Percentiles rank a stretch among this genome's conserved stretches.
phyloP scores from a whole-genome alignment of 2,113 vertebrate genomes.

The Bos indicus region DNA sequence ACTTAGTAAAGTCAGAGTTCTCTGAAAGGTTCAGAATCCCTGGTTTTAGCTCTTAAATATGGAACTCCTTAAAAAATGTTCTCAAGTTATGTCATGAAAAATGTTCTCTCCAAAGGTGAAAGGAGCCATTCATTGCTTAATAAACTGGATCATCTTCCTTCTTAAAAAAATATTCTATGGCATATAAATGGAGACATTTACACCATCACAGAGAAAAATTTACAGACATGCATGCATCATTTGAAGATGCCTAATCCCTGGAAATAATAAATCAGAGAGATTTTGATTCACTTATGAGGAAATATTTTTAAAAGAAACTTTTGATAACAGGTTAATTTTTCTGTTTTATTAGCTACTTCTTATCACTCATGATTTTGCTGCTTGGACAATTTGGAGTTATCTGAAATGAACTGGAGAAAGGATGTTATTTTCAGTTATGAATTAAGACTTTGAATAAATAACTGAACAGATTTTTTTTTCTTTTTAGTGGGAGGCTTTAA shows the following conservation, averaged over 20 bases:
- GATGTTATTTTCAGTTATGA: constrained; percentile 20
- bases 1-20: not conserved
- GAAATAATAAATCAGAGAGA: not conserved
- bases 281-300: not conserved
- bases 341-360: not conserved
- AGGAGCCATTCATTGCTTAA: constrained; percentile 12
- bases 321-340: constrained; percentile 1
- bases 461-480: not conserved
- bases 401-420: not conserved
- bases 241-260: not conserved
- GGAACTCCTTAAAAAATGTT: not conserved
- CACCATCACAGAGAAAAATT: not conserved
- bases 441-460: constrained; percentile 26
- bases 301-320: not conserved
- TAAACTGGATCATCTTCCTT: not conserved
- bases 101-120: not conserved
- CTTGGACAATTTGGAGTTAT: not conserved
- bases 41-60: not conserved
- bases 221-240: not conserved
- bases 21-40: not conserved
- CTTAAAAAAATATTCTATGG: not conserved
- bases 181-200: not conserved
- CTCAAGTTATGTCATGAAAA: constrained; percentile 6
- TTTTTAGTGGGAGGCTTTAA: not conserved
- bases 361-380: not conserved